Evolutionary conservation across 2,888 invertebrate species (phyloP).

Genomic region (Heliconius ismenius): DNA sequence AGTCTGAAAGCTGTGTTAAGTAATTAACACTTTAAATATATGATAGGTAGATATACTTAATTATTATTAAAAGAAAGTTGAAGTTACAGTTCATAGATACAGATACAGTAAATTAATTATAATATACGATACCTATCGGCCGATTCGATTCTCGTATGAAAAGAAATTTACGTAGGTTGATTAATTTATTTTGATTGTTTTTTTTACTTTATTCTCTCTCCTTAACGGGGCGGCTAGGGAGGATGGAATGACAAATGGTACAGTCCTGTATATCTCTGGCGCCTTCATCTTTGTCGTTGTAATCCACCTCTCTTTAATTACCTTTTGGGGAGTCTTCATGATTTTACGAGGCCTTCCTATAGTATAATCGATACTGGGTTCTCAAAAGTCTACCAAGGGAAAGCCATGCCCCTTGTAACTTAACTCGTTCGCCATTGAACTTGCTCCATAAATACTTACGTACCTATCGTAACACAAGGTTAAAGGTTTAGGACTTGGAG

Average conservation of each 20-base stretch:
- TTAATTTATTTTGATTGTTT: too few relatives aligned
- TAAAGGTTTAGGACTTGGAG: background rate
- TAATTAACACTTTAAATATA: slow-evolving; percentile 9
- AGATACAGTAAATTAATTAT: too few relatives aligned
- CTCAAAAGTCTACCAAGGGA: background rate
- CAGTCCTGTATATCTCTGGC: too few relatives aligned
- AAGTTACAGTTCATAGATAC: too few relatives aligned
- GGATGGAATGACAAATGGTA: too few relatives aligned
- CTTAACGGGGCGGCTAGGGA: too few relatives aligned
- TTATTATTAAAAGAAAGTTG: background rate
- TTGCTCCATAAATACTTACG: background rate
- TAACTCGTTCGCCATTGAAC: background rate
- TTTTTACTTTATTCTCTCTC: too few relatives aligned
- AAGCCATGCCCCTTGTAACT: background rate
- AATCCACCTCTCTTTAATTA: too few relatives aligned
- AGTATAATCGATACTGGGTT: background rate
- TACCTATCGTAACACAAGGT: background rate
- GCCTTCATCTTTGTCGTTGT: too few relatives aligned
- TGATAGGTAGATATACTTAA: background rate
- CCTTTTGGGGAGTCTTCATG: background rate
- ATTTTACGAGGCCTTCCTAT: background rate
- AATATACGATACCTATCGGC: too few relatives aligned
- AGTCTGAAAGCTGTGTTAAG: slow-evolving; percentile 11
- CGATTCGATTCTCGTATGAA: too few relatives aligned
- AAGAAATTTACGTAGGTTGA: too few relatives aligned